phyloP scores from a whole-genome alignment of 2,797 vertebrate genomes.

The Oreochromis mossambicus region DNA sequence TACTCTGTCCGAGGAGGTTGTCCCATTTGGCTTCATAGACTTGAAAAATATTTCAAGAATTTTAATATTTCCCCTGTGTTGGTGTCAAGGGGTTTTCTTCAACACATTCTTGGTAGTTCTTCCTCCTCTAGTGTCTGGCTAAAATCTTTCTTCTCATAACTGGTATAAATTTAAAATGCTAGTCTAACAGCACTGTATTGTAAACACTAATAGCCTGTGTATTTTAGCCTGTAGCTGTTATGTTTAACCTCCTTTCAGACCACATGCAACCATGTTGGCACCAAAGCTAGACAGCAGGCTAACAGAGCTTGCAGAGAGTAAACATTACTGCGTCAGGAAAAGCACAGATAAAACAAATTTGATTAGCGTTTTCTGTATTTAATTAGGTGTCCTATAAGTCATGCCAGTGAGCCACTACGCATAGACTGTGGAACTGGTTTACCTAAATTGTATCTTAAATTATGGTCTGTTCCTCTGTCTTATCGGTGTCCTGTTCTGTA shows the following conservation, averaged over 20 bases:
- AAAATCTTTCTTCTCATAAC: not conserved
- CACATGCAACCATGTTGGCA: not conserved
- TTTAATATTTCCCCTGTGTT: not conserved
- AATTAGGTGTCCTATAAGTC: not conserved
- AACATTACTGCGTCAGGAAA: not conserved
- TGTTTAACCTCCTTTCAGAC: not conserved
- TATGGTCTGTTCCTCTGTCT: not conserved
- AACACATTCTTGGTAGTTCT: not conserved
- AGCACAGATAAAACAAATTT: not conserved
- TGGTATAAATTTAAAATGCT: not conserved
- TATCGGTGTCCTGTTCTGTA: not conserved
- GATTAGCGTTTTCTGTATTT: not conserved
- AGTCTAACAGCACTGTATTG: not conserved
- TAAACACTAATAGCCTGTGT: not conserved
- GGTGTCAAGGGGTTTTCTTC: fast-evolving
- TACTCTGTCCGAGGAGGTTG: not conserved
- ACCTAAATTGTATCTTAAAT: not conserved
- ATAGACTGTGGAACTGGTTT: not conserved
- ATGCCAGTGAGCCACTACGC: not conserved
- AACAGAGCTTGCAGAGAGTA: not conserved
- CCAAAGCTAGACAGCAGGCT: not conserved
- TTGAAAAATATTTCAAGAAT: not conserved
- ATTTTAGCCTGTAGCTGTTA: not conserved
- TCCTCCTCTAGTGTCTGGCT: not conserved
- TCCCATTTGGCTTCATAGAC: not conserved